phyloP scores from a whole-genome alignment of 2,797 vertebrate species.

The Astyanax mexicanus region DNA sequence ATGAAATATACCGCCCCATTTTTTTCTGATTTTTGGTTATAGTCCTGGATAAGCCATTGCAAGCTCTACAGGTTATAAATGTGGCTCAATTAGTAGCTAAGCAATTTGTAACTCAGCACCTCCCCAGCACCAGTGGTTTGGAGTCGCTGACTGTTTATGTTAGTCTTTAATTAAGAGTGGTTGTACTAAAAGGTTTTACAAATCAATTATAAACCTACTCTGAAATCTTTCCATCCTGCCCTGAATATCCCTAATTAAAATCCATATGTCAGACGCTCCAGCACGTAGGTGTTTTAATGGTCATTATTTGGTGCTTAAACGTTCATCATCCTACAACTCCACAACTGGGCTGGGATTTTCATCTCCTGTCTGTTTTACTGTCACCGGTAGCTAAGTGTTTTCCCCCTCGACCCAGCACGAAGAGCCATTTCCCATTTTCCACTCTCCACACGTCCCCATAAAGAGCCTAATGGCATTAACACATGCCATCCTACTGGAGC shows the following conservation, averaged over 20 bases:
- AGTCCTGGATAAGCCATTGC: background rate
- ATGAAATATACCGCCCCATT: no score
- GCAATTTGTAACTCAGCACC: background rate
- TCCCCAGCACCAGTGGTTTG: background rate
- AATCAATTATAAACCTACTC: conserved; percentile 1
- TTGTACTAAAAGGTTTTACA: background rate
- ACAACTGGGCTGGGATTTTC: conserved; percentile 18
- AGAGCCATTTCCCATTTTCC: conserved; percentile 36
- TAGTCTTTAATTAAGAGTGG: conserved; percentile 24
- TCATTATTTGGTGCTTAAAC: background rate
- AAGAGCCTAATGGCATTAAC: conserved; percentile 48
- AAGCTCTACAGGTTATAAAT: background rate
- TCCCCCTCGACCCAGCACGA: conserved; percentile 1
- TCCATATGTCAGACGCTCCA: background rate
- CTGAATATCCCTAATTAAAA: background rate
- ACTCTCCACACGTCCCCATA: conserved; percentile 40
- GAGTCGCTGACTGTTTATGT: background rate
- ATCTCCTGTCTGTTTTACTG: conserved; percentile 25
- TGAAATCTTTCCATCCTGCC: conserved; percentile 13
- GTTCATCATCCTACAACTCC: background rate
- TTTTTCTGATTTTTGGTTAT: no score
- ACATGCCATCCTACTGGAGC: conserved; percentile 32
- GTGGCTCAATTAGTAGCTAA: conserved; percentile 10
- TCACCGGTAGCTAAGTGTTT: conserved; percentile 35
- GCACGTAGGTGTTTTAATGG: background rate